Conservation (phyloP, 2,888 invertebrate species). For the Eulithis prunata region DNA sequence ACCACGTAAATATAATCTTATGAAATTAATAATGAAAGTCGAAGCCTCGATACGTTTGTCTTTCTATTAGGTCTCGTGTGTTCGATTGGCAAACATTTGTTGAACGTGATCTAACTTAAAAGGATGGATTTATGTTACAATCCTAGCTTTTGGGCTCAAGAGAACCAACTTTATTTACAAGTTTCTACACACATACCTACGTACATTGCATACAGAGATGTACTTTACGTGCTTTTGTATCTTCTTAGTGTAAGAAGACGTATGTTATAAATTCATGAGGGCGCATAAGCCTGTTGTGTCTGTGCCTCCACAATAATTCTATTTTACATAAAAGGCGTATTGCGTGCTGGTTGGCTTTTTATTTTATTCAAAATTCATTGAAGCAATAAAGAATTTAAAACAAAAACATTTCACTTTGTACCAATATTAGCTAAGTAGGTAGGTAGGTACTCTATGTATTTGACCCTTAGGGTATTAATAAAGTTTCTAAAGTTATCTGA, state of each 20-base stretch:
- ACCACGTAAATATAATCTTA: conserved; percentile 33
- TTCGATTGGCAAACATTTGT: conserved; percentile 73
- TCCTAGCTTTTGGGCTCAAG: conserved; percentile 61
- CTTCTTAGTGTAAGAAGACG: conserved; percentile 59
- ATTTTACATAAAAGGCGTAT: conserved; percentile 42
- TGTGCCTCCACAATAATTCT: conserved; percentile 41
- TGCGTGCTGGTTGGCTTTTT: conserved; percentile 33
- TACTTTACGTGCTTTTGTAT: conserved; percentile 35
- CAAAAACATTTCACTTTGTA: conserved; percentile 12
- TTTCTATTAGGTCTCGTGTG: conserved; percentile 70
- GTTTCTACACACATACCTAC: conserved; percentile 45
- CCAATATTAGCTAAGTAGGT: neutral
- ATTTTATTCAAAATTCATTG: conserved; percentile 36
- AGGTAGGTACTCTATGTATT: neutral
- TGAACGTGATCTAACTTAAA: conserved; percentile 76
- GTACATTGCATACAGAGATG: conserved; percentile 30
- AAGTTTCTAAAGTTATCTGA: neutral
- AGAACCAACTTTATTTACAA: conserved; percentile 65
- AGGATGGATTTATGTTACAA: conserved; percentile 70
- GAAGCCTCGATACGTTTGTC: conserved; percentile 68
- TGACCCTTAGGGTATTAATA: conserved; percentile 1
- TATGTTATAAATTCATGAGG: conserved; percentile 64
- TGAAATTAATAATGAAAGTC: conserved; percentile 58
- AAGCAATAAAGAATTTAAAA: conserved; percentile 21
- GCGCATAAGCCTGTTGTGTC: conserved; percentile 48